These are phyloP conservation scores for Apoda limacodes DNA, from an alignment of 2,888 invertebrate species.

Conservation along the genomic window DNA sequence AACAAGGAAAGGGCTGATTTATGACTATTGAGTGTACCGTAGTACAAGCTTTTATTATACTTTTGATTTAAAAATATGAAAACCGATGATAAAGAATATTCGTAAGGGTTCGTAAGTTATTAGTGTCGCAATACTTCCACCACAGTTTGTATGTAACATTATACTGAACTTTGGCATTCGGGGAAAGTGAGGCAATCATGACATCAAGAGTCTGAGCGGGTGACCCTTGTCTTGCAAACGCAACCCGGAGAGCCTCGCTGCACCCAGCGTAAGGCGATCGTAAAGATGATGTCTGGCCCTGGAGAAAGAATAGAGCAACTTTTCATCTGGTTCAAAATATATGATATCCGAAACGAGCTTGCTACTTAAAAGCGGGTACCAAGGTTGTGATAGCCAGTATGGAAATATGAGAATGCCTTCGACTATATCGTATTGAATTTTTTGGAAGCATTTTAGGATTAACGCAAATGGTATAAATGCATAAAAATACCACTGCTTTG, in stretches of 20 bases:
- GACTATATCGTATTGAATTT: slow-evolving; percentile 18
- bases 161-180: slow-evolving; percentile 14
- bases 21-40: too few species aligned
- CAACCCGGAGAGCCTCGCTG: slow-evolving; percentile 17
- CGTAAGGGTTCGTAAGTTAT: too few species aligned
- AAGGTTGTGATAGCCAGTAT: slow-evolving; percentile 20
- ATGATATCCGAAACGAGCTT: slow-evolving; percentile 13
- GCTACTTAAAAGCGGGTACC: slow-evolving; percentile 17
- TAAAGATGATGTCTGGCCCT: too few species aligned
- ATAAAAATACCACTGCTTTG: slow-evolving; percentile 11
- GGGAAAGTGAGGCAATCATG: slow-evolving; percentile 17
- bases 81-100: too few species aligned
- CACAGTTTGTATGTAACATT: slow-evolving; percentile 13
- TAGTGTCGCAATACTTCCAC: slow-evolving; percentile 15
- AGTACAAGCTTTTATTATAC: too few species aligned
- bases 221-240: slow-evolving; percentile 8
- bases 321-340: too few species aligned
- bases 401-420: slow-evolving; percentile 21
- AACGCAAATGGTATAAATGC: slow-evolving; percentile 18
- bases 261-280: too few species aligned
- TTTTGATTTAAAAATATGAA: too few species aligned
- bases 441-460: slow-evolving; percentile 12
- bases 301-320: slow-evolving; percentile 15
- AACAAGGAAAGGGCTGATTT: too few species aligned
- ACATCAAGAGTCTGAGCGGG: slow-evolving; percentile 9